Base-by-base conservation (phyloP, 2,888 invertebrate species). In the Cantharis rufa region DNA sequence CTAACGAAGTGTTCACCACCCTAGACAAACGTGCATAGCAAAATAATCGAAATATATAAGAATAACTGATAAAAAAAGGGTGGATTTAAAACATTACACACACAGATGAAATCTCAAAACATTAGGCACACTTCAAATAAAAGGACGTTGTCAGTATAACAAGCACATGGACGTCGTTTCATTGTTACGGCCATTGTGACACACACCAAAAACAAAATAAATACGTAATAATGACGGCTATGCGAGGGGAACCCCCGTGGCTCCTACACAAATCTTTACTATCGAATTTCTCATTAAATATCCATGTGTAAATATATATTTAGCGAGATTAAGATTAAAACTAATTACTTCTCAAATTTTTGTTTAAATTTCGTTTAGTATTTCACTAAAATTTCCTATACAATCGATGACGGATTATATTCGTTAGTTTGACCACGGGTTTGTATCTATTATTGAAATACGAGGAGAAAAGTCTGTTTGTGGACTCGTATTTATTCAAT, bases 181-280 rank as follows among this genome's bases (percentile, higher is more conserved):
- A 71, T 80, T 80, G 80, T 80, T 76, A 72, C 73, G 68, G 27
- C 71, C 78, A 79, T 82, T 82, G 81, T 82, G 75, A 75, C 66
- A 68, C 61, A 72, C 70, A 76, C 80, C 73, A 79, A 77, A 81
- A 81, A 81, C 80, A 79, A 81, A 81, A 81, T 82, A 82, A 82
- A 81, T 80, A 82, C 81, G 79, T 80, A 79, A 80, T 82, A 81
- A 82, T 81, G 80, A 80, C 62, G 77, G 70, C 71, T 74, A 68
- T 76, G n/a, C 70, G 13, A 72, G 76, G 79, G 79, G 75, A 72
- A 76, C 79, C 75, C 77, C 77, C 75, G 80, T 68, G 62, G 74
- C 13, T 15, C 24, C 10, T 62, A 16, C 32, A 18, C 48, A 71
- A 74, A 74, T 77, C 74, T 71, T 63, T 32, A 48, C 21, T 75